Evolutionary conservation across 2,113 vertebrate genomes (phyloP).

Genomic region (Pteruthius melanotis): DNA sequence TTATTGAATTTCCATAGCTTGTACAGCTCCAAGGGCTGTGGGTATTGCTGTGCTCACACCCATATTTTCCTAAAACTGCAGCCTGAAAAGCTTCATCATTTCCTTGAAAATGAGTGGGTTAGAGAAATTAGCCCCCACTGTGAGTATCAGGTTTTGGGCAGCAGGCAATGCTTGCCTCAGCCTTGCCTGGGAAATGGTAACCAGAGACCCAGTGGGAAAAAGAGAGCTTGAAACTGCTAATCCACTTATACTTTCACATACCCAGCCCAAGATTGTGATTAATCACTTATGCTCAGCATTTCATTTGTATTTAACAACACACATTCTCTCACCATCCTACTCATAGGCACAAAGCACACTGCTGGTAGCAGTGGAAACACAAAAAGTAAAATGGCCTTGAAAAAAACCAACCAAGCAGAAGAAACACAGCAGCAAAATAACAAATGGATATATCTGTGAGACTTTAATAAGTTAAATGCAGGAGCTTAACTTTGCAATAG

Average conservation of each 20-base stretch:
- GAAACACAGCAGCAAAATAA: not conserved
- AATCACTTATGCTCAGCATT: not conserved
- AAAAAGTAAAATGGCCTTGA: not conserved
- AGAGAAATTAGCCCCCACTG: not conserved
- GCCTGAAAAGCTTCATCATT: not conserved
- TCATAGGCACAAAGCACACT: not conserved
- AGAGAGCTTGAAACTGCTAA: not conserved
- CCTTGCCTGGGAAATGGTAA: not conserved
- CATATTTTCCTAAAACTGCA: slow-evolving; percentile 4
- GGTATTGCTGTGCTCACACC: not conserved
- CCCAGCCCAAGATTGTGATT: not conserved
- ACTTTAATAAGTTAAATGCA: not conserved
- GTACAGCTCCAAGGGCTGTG: not conserved
- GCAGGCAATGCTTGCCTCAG: not conserved
- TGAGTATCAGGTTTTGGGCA: slow-evolving; percentile 34
- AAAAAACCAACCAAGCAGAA: not conserved
- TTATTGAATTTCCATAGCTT: not conserved
- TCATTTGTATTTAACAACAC: not conserved
- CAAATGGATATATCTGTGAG: not conserved
- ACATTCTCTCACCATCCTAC: not conserved
- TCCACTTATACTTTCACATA: not conserved
- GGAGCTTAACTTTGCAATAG: not conserved
- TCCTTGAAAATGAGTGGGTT: slow-evolving; percentile 2
- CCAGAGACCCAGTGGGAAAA: not conserved
- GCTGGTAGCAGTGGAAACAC: not conserved